Base-by-base conservation (phyloP, 2,888 invertebrate genomes). In the Belgica antarctica region DNA sequence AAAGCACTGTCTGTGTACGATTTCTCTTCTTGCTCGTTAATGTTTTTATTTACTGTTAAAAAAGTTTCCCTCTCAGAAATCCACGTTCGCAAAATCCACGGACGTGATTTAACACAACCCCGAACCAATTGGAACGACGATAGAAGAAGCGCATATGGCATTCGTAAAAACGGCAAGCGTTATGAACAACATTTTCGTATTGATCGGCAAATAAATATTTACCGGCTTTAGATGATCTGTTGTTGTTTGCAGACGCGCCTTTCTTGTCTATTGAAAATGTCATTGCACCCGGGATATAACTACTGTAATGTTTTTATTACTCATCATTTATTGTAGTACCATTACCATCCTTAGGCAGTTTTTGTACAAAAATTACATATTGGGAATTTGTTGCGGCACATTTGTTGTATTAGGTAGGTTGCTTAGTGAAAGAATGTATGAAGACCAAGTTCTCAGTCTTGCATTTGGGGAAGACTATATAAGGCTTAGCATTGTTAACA, bases 41-140 rank as follows among this genome's bases (percentile, higher is more conserved):
- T 62, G 62, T 31, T 62, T 41, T 63, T 63, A 63, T 63, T 63
- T 63, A 63, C 63, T 63, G 36, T 63, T 24, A n/a, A 41, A 63
- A 63, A 36, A 34, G 12, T 3, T 63, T 19, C 25, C 63, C 17
- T 25, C 34, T 22, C 19, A 8, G n/a, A 62, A 27, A 31, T 34
- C 34, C 10, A 17, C 28, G 17, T 22, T 28, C 15, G 28, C 12
- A 28, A 31, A 41, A 63, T 41, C 41, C n/a, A 22, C 22, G 31
- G 41, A 63, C 63, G 63, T 63, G 63, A 41, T 63, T 63, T 63
- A 63, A 41, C 63, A 63, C 63, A 41, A 12, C 19, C 19, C n/a
- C 3, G 3, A 36, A 7, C 34, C 27, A 12, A 52, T 22, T 52
- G 22, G 24, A 52, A 22, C 22, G 52, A 15, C 41, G 41, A 41